These are phyloP conservation scores for Ellobius talpinus DNA, from an alignment of 2,113 vertebrate species.

Conservation along the genomic window DNA sequence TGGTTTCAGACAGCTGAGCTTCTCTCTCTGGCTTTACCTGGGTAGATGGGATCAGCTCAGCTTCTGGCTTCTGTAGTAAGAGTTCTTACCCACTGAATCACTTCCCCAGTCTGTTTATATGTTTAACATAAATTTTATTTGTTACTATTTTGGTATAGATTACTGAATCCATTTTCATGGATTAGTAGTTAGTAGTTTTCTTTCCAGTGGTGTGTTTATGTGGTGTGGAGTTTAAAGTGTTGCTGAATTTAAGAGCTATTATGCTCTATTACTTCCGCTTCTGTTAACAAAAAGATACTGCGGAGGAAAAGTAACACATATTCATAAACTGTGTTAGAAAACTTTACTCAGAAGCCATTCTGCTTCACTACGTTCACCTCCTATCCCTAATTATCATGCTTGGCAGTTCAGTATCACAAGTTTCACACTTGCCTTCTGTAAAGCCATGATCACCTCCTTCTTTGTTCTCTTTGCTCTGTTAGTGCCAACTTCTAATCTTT, in stretches of 20 bases:
- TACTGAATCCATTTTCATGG: background rate
- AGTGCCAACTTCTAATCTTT: background rate
- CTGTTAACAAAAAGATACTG: background rate
- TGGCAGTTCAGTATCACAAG: background rate
- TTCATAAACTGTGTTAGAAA: background rate
- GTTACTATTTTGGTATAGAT: background rate
- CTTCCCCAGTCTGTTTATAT: no score
- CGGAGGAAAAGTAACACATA: background rate
- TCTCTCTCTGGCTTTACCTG: background rate
- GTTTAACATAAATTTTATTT: background rate
- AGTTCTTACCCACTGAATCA: background rate
- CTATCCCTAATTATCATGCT: background rate
- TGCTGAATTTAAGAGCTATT: background rate
- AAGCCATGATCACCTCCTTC: background rate
- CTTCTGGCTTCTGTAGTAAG: background rate
- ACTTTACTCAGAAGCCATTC: background rate
- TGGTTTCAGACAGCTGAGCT: background rate
- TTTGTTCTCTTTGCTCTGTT: background rate
- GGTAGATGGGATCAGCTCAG: background rate
- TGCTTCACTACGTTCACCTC: fast-evolving
- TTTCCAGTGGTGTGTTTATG: background rate
- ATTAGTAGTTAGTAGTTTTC: background rate
- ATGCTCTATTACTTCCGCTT: background rate
- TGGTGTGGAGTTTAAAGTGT: background rate
- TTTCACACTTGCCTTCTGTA: background rate